Evolutionary conservation across 2,888 invertebrate genomes (phyloP), one percentile per base, ranked within the genome.

Genomic region (Acleris laterana): DNA sequence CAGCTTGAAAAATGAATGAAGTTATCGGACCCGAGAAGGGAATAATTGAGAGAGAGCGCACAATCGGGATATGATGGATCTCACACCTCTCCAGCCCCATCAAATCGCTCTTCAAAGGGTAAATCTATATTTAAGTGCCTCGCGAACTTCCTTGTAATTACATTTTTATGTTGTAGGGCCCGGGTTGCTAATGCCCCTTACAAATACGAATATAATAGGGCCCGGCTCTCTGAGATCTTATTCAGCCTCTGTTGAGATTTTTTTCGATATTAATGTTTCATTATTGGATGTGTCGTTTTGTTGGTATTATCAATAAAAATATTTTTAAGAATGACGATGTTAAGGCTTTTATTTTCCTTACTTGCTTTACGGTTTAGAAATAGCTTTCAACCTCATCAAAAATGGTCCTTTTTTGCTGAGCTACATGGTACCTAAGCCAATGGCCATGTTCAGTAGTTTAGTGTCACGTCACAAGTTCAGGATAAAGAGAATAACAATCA

Each of bases 111-210:
- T 87, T 81, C 84, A 88, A 89, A 89, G 89, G 89, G 90, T 90
- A 91, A 90, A 91, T 91, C 89, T 90, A 88, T 90, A 89, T 91
- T 89, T 91, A 87, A 90, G 89, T 90, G 86, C 85, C 78, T 72
- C 73, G 74, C 77, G 77, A 85, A 87, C 78, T 85, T 88, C 81
- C 81, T 86, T 85, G 87, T 90, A 90, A 90, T 91, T 90, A 89
- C 89, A 86, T 91, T 90, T 90, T 91, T 90, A 90, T 90, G 80
- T 82, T 86, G 85, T 85, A 74, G 84, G 82, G 79, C 67, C 72
- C 71, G 77, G 71, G 75, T 56, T 68, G 70, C 85, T 88, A 87
- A 88, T 86, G 86, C 86, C 77, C 79, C 80, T 79, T 83, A 89
- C 88, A 90, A 90, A 91, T 89, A 81, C 76, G 87, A 83, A 84